These are phyloP conservation scores for Drosophila ogumai DNA, from an alignment of 1,140 invertebrate species.

Conservation along the genomic window DNA sequence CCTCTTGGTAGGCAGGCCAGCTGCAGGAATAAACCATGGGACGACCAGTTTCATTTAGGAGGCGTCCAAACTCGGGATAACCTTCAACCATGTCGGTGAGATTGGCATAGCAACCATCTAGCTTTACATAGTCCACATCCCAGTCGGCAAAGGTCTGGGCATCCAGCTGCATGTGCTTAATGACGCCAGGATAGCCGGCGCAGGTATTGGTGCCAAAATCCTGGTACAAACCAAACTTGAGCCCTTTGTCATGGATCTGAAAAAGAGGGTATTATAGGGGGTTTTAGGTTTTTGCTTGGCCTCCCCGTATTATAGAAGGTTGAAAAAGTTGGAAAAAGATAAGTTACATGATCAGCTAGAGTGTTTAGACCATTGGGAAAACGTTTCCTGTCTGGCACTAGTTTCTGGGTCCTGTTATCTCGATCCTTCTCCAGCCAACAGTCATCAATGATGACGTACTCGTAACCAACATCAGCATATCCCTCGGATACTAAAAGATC, in stretches of 20 bases:
- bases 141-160: slow-evolving; percentile 94
- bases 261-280: background rate
- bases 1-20: slow-evolving; percentile 95
- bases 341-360: slow-evolving; percentile 91
- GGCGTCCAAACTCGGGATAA: slow-evolving; percentile 90
- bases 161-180: slow-evolving; percentile 91
- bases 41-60: slow-evolving; percentile 91
- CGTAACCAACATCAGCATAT: slow-evolving; percentile 92
- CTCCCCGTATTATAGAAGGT: too few species aligned
- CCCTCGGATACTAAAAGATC: slow-evolving; percentile 92
- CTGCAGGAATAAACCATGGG: slow-evolving; percentile 95
- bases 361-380: slow-evolving; percentile 94
- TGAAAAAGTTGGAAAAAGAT: background rate
- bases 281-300: too few species aligned
- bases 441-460: slow-evolving; percentile 95
- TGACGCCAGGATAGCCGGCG: slow-evolving; percentile 93
- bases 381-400: slow-evolving; percentile 90
- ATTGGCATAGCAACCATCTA: slow-evolving; percentile 94
- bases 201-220: slow-evolving; percentile 95
- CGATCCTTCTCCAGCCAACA: slow-evolving; percentile 92
- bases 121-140: slow-evolving; percentile 95
- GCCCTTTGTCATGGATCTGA: slow-evolving; percentile 91
- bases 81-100: slow-evolving; percentile 86
- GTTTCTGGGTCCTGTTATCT: slow-evolving; percentile 87
- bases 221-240: slow-evolving; percentile 96